Percentiles rank a stretch among this genome's conserved stretches.
These are phyloP conservation scores for Bombus cullumanus DNA, from an alignment of 1,140 invertebrate genomes.

Conservation along the genomic window DNA sequence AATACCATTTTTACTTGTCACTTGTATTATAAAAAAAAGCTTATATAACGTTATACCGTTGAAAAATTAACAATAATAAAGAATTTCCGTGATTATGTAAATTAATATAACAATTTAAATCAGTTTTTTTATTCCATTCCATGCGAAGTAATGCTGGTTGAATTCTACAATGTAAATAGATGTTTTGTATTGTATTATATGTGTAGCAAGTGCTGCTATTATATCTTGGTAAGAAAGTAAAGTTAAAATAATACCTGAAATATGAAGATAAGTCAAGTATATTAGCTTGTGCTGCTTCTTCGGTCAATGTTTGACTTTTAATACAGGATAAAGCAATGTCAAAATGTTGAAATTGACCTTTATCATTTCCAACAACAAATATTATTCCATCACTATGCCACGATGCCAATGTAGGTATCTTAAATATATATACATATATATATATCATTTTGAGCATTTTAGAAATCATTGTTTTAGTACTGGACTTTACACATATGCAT, in stretches of 20 bases:
- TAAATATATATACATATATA: constrained; percentile 57
- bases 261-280: constrained; percentile 88
- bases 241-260: constrained; percentile 83
- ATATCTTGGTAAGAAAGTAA: neutral
- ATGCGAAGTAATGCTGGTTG: constrained; percentile 84
- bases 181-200: neutral
- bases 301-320: constrained; percentile 87
- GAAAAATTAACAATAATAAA: constrained; percentile 84
- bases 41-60: constrained; percentile 82
- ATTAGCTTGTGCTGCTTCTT: constrained; percentile 86
- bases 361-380: constrained; percentile 87
- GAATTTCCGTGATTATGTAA: constrained; percentile 81
- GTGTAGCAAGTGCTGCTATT: too few species aligned
- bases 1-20: constrained; percentile 16
- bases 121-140: constrained; percentile 84
- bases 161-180: constrained; percentile 71
- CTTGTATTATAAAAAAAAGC: neutral
- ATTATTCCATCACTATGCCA: constrained; percentile 90
- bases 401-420: constrained; percentile 87
- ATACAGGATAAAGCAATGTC: constrained; percentile 88
- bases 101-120: constrained; percentile 79
- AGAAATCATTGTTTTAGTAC: neutral
- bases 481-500: neutral
- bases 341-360: constrained; percentile 90
- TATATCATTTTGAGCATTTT: constrained; percentile 2